Percentiles rank a stretch among this genome's conserved stretches.
Evolutionary conservation across 2,888 invertebrate genomes (phyloP).

Genomic region (Germaria angustata): DNA sequence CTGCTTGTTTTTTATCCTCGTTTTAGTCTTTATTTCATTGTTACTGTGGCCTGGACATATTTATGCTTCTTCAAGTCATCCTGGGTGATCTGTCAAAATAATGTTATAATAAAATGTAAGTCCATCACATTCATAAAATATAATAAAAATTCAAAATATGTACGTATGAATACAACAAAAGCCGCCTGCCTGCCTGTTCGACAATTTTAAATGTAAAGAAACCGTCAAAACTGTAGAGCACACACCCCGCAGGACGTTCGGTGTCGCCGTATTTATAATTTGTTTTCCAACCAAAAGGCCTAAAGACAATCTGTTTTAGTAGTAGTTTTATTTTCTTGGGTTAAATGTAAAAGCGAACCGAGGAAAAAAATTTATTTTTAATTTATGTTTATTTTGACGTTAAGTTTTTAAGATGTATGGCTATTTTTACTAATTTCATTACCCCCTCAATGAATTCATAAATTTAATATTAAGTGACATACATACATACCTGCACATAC

Average conservation of each 20-base stretch:
- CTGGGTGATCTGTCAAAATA: slow-evolving; percentile 71
- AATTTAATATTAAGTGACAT: slow-evolving; percentile 43
- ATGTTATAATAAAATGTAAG: slow-evolving; percentile 67
- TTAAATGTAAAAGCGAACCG: slow-evolving; percentile 14
- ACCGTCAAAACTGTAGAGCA: slow-evolving; percentile 15
- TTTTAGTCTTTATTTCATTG: slow-evolving; percentile 21
- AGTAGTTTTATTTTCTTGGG: slow-evolving; percentile 16
- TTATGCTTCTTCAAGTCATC: slow-evolving; percentile 66
- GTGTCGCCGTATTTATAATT: slow-evolving; percentile 54
- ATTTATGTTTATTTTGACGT: slow-evolving; percentile 64
- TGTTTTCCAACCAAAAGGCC: slow-evolving; percentile 47
- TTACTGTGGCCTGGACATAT: slow-evolving; percentile 26
- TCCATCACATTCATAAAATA: slow-evolving; percentile 59
- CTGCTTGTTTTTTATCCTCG: background rate
- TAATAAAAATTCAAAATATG: slow-evolving; percentile 51
- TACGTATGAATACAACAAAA: slow-evolving; percentile 45
- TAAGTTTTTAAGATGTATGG: slow-evolving; percentile 50
- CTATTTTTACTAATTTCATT: slow-evolving; percentile 65
- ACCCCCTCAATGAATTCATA: slow-evolving; percentile 52
- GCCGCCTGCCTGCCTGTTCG: slow-evolving; percentile 19
- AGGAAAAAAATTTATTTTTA: slow-evolving; percentile 23
- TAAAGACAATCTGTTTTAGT: slow-evolving; percentile 32
- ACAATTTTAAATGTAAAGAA: background rate
- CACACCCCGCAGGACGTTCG: slow-evolving; percentile 38
- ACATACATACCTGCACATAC: background rate